Evolutionary conservation across 2,888 invertebrate genomes (phyloP).

Genomic region (Drosophila borborema): DNA sequence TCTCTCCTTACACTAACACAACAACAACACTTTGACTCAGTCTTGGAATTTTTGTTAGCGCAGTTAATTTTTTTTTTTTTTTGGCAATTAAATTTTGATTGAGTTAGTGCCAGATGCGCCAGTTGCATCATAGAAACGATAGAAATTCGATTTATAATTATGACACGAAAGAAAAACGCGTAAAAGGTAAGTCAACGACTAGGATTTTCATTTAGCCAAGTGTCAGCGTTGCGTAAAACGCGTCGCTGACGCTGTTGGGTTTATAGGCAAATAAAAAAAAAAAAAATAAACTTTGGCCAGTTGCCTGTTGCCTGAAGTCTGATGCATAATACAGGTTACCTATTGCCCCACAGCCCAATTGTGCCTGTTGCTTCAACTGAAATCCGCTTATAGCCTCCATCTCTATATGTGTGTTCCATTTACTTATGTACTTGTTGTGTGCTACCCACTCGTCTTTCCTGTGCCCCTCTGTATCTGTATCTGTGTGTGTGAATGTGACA

Average conservation of each 20-base stretch:
- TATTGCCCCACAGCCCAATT: constrained; percentile 19
- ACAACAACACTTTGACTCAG: constrained; percentile 61
- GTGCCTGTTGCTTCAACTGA: constrained; percentile 30
- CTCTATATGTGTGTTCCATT: constrained; percentile 25
- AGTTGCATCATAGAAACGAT: constrained; percentile 65
- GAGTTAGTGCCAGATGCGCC: constrained; percentile 51
- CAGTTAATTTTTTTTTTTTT: constrained; percentile 35
- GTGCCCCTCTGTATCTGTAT: constrained; percentile 9
- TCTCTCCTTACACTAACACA: constrained; percentile 64
- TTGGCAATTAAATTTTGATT: constrained; percentile 5
- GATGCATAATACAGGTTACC: constrained; percentile 20
- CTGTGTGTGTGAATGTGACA: constrained; percentile 26
- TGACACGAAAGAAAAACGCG: constrained; percentile 28
- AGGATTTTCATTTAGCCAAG: constrained; percentile 59
- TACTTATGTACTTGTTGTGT: constrained; percentile 23
- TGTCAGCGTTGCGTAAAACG: constrained; percentile 37
- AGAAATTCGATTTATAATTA: constrained; percentile 69
- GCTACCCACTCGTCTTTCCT: constrained; percentile 39
- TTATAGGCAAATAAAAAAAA: constrained; percentile 18
- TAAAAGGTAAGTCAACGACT: constrained; percentile 65
- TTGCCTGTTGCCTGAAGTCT: not conserved
- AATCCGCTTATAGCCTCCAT: constrained; percentile 31
- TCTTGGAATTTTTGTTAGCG: constrained; percentile 65
- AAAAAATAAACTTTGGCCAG: not conserved
- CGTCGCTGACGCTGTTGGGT: constrained; percentile 14